A percentile compares a stretch with the other conserved stretches of the same genome.
These are phyloP conservation scores for Otus sunia DNA, from an alignment of 2,113 vertebrate species.

Conservation along the genomic window DNA sequence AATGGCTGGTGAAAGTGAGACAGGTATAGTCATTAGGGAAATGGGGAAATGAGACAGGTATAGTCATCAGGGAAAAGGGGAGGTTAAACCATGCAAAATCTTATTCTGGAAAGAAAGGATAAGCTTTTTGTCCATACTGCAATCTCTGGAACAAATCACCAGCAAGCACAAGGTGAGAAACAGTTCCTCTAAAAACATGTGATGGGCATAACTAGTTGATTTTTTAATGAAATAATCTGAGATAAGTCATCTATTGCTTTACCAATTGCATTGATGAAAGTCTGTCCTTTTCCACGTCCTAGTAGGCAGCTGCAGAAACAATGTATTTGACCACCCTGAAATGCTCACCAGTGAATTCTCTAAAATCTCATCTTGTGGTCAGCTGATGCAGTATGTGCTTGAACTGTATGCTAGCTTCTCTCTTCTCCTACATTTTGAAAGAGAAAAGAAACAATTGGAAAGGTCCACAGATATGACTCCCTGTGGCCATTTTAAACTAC, in stretches of 20 bases:
- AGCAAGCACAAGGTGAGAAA: neutral
- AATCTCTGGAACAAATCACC: neutral
- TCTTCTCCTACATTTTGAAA: neutral
- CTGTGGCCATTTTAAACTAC: neutral
- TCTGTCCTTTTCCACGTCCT: neutral
- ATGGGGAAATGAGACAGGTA: too few species aligned
- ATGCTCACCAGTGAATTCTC: neutral
- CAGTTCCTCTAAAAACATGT: neutral
- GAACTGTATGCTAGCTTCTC: neutral
- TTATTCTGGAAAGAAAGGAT: neutral
- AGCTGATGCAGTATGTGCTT: neutral
- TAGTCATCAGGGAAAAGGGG: neutral
- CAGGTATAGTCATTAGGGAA: neutral
- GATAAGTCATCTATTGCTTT: neutral
- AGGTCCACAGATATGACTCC: neutral
- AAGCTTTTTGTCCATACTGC: neutral
- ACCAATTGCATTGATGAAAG: neutral
- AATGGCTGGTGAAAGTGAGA: neutral
- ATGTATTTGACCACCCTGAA: neutral
- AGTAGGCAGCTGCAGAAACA: neutral
- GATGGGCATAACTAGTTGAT: neutral
- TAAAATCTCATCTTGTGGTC: neutral
- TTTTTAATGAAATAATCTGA: neutral
- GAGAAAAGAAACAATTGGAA: neutral
- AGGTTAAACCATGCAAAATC: neutral